These are phyloP conservation scores for Apis florea DNA, from an alignment of 1,140 invertebrate species.

Conservation along the genomic window DNA sequence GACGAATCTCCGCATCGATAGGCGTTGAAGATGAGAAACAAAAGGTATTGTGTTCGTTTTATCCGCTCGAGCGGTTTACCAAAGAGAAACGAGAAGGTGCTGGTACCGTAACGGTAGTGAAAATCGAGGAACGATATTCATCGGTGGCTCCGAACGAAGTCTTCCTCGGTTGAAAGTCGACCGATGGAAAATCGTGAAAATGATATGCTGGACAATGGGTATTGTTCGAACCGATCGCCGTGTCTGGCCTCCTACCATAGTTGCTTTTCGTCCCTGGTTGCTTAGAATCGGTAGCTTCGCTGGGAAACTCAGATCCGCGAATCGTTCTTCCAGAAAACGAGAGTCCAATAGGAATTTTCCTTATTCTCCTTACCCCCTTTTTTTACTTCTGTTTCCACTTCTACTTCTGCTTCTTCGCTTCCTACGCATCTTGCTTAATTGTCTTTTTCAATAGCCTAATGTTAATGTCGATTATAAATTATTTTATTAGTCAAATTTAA, in stretches of 20 bases:
- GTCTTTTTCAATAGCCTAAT: background rate
- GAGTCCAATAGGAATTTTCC: constrained; percentile 47
- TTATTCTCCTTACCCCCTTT: constrained; percentile 26
- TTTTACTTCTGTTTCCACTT: background rate
- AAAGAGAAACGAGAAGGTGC: constrained; percentile 53
- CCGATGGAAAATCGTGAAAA: constrained; percentile 60
- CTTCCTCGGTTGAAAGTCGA: constrained; percentile 51
- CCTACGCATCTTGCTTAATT: background rate
- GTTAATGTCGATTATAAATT: background rate
- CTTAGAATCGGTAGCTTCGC: constrained; percentile 33
- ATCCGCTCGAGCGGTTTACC: constrained; percentile 50
- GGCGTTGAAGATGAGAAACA: constrained; percentile 53
- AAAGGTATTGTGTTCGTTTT: constrained; percentile 53
- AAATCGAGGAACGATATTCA: constrained; percentile 55
- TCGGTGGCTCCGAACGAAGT: constrained; percentile 51
- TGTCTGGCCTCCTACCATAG: constrained; percentile 47
- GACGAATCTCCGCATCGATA: constrained; percentile 52
- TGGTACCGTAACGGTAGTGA: constrained; percentile 46
- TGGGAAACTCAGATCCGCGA: constrained; percentile 35
- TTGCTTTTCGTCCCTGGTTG: constrained; percentile 48
- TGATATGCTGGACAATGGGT: constrained; percentile 60
- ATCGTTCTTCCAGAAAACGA: constrained; percentile 50
- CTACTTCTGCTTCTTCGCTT: background rate
- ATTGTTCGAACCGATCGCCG: constrained; percentile 63
- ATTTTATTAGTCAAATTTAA: background rate